phyloP scores from a whole-genome alignment of 2,797 vertebrate genomes.

The Sphenodon punctatus region DNA sequence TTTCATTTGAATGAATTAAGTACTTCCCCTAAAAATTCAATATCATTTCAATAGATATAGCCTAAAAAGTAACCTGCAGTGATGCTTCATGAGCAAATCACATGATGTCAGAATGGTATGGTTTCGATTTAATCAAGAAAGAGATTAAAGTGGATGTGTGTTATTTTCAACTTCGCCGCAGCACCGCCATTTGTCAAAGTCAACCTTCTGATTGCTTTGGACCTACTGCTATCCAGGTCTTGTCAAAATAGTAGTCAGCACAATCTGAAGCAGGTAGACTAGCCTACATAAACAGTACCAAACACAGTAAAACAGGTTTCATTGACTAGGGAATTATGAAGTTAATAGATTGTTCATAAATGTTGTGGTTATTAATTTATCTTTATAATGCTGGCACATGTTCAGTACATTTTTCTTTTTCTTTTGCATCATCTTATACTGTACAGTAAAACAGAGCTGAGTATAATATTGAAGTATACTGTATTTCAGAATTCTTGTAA shows the following conservation, averaged over 20 bases:
- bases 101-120: constrained; percentile 93
- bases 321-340: constrained; percentile 80
- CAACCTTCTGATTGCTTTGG: constrained; percentile 99
- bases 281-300: constrained; percentile 67
- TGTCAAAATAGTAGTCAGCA: constrained; percentile 95
- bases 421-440: constrained; percentile 49
- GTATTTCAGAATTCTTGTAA: constrained; percentile 50
- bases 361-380: constrained; percentile 76
- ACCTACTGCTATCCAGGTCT: constrained; percentile 95
- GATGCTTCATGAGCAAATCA: constrained; percentile 90
- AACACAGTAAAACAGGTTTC: constrained; percentile 79
- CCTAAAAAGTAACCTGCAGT: constrained; percentile 84
- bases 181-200: constrained; percentile 99
- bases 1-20: constrained; percentile 86
- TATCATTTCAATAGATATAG: constrained; percentile 85
- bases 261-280: constrained; percentile 86
- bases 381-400: constrained; percentile 64
- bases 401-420: constrained; percentile 61
- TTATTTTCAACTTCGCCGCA: constrained; percentile 97
- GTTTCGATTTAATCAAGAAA: constrained; percentile 99
- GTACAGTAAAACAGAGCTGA: constrained; percentile 49
- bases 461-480: constrained; percentile 59
- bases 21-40: constrained; percentile 82
- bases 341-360: constrained; percentile 78
- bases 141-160: constrained; percentile 99